Evolutionary conservation across 2,888 invertebrate genomes (phyloP), one percentile per base, ranked within the genome.

Genomic region (Bugulina stolonifera): DNA sequence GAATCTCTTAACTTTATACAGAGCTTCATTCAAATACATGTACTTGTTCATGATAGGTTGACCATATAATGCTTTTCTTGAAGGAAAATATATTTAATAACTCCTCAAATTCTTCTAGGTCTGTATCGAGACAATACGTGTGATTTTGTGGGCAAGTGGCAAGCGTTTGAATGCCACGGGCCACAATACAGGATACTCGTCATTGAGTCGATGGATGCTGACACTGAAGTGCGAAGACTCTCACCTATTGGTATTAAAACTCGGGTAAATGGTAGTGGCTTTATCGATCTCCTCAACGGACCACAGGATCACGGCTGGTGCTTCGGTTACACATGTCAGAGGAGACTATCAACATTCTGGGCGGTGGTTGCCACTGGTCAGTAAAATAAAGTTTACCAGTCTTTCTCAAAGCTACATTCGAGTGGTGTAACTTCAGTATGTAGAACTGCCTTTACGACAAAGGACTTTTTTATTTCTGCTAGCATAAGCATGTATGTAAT

Each of bases 131-230:
- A 78, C 52, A 54, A 71, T 22, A 76, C 76, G 58, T 80, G 80
- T 71, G 74, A 73, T 0, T 77, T 74, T 69, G 64, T 73, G 0
- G 25, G 29, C 22, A n/a, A 10, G 27, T 81, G 79, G 79, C 77
- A 79, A 55, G 82, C 80, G 0, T 81, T 78, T 69, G 72, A 76
- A 23, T 83, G 83, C 74, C 72, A 75, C 27, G 52, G 27, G 22
- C 27, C 69, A 1, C 74, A 78, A 54, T 81, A 82, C 73, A 74
- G 77, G 58, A 76, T 81, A 77, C 71, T 82, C 34, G 75, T 79
- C 25, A 77, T 83, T 22, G 82, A 82, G 73, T 82, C 79, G 73
- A 79, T 82, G 80, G 83, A 83, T 73, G 52, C 73, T 0, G 83
- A 83, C 75, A 82, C 82, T 1, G 82, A 83, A 72, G 79, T 78